Evolutionary conservation across 2,888 invertebrate species (phyloP).

Genomic region (Trichogramma evanescens): DNA sequence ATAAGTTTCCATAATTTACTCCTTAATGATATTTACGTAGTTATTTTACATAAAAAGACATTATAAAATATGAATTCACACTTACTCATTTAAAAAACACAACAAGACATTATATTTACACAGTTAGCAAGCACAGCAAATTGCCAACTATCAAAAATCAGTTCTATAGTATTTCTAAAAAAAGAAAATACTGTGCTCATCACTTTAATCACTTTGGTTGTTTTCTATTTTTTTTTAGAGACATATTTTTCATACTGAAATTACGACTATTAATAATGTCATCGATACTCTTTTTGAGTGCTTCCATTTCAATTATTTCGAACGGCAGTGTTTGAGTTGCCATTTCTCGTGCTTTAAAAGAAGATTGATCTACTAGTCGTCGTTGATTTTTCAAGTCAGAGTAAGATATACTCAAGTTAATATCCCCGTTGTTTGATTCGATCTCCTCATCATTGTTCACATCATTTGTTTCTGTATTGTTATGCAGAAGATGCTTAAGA

Average conservation of each 20-base stretch:
- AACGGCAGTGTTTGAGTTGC: constrained; percentile 44
- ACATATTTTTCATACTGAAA: constrained; percentile 42
- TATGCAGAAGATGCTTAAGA: constrained; percentile 38
- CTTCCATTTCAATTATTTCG: constrained; percentile 44
- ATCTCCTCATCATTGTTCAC: constrained; percentile 30
- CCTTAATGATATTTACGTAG: too few relatives aligned
- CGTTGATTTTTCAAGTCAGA: constrained; percentile 36
- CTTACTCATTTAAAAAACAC: too few relatives aligned
- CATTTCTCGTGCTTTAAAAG: constrained; percentile 37
- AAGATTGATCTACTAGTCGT: constrained; percentile 32
- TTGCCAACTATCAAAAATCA: too few relatives aligned
- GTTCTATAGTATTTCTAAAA: too few relatives aligned
- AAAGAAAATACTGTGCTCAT: background rate
- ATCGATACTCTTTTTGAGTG: constrained; percentile 43
- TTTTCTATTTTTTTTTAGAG: constrained; percentile 37
- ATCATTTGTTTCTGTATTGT: constrained; percentile 30
- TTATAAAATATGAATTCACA: too few relatives aligned
- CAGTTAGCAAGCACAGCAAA: too few relatives aligned
- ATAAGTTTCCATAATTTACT: too few relatives aligned
- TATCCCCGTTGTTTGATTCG: constrained; percentile 33
- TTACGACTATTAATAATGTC: constrained; percentile 42
- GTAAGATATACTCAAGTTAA: constrained; percentile 38
- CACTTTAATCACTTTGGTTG: constrained; percentile 17
- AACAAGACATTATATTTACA: too few relatives aligned
- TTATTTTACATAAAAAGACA: too few relatives aligned